Conservation (phyloP, 2,113 vertebrate species). For the Hippocampus abdominalis region DNA sequence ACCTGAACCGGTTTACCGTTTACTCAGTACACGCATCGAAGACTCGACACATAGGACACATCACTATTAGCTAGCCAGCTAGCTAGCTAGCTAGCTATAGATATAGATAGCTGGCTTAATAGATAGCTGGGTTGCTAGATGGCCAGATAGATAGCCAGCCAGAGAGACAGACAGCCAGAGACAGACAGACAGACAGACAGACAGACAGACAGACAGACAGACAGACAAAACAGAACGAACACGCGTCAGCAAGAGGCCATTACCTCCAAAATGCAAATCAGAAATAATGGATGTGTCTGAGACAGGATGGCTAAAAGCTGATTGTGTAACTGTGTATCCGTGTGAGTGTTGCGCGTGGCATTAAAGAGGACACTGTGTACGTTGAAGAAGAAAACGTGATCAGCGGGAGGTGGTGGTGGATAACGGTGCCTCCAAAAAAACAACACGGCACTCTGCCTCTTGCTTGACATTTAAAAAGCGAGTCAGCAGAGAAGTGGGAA, state of each 20-base stretch:
- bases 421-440: background rate
- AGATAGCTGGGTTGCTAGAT: no score
- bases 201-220: no score
- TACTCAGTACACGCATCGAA: no score
- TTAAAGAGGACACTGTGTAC: constrained; percentile 25
- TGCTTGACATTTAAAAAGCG: constrained; percentile 69
- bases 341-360: background rate
- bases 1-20: no score
- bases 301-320: background rate
- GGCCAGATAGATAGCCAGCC: no score
- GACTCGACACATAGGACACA: no score
- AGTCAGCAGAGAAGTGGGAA: constrained; percentile 47
- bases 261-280: background rate
- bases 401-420: background rate
- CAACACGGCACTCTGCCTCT: constrained; percentile 36
- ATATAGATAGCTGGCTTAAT: no score
- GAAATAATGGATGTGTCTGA: constrained; percentile 1
- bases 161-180: no score
- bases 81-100: no score
- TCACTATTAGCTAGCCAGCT: no score
- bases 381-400: constrained; percentile 13
- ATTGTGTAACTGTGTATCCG: constrained; percentile 5
- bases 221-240: no score
- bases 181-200: no score
- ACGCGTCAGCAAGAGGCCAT: background rate